Percentiles rank a stretch among this genome's conserved stretches.
These are phyloP conservation scores for Serrognathus titanus DNA, from an alignment of 2,888 invertebrate species.

Conservation along the genomic window DNA sequence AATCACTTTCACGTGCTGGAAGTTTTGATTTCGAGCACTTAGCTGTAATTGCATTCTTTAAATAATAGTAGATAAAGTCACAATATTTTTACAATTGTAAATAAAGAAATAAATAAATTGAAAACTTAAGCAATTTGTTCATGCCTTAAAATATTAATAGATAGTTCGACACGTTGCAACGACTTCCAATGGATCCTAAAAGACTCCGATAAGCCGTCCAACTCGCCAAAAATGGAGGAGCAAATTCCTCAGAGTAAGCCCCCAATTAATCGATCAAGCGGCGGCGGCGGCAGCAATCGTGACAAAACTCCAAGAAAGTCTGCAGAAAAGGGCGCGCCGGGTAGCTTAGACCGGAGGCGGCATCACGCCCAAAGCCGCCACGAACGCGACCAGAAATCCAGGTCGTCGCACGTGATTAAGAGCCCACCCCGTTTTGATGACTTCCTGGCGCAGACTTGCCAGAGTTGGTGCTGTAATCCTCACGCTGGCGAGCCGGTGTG, in stretches of 20 bases:
- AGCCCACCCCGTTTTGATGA: constrained; percentile 42
- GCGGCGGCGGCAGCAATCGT: neutral
- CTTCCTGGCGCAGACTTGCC: constrained; percentile 33
- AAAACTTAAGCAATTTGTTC: too few relatives aligned
- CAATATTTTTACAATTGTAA: too few relatives aligned
- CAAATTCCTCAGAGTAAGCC: constrained; percentile 38
- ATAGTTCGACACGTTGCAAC: constrained; percentile 62
- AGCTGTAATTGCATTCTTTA: too few relatives aligned
- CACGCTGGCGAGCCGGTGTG: constrained; percentile 36
- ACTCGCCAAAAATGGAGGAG: constrained; percentile 38
- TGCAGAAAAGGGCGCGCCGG: constrained; percentile 47
- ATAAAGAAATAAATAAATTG: too few relatives aligned
- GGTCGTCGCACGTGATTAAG: constrained; percentile 55
- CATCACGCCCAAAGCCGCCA: constrained; percentile 51
- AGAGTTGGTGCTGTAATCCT: constrained; percentile 44
- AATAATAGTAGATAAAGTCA: too few relatives aligned
- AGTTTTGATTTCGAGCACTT: too few relatives aligned
- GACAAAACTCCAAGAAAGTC: constrained; percentile 37
- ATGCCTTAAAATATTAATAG: constrained; percentile 28
- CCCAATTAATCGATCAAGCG: constrained; percentile 34
- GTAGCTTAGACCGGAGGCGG: constrained; percentile 58
- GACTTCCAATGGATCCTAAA: constrained; percentile 67
- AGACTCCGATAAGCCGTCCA: constrained; percentile 29
- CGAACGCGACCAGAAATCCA: constrained; percentile 63
- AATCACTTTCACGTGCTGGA: too few relatives aligned